Percentiles rank a stretch among this genome's conserved stretches.
Conservation (phyloP, 2,797 vertebrate genomes). For the Hypotaenidia okinawae region DNA sequence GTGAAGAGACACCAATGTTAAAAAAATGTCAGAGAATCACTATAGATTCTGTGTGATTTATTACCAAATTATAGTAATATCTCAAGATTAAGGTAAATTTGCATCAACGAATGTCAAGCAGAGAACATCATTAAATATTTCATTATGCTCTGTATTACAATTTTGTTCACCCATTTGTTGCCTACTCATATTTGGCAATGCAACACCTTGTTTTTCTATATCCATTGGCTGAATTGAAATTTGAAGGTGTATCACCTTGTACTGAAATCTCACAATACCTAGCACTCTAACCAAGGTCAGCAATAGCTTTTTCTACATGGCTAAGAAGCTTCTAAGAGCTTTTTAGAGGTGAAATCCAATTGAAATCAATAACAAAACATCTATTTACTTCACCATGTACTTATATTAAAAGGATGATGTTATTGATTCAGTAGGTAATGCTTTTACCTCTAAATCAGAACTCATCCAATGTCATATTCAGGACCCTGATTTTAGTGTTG, state of each 20-base stretch:
- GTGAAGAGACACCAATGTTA: not conserved
- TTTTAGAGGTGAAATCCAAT: not conserved
- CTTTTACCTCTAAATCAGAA: not conserved
- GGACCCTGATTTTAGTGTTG: not conserved
- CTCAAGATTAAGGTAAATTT: not conserved
- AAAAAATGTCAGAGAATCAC: not conserved
- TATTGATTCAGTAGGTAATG: not conserved
- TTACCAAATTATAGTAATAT: not conserved
- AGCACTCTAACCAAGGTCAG: not conserved
- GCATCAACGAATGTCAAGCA: not conserved
- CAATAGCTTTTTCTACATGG: not conserved
- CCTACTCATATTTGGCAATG: not conserved
- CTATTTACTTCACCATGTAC: not conserved
- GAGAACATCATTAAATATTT: not conserved
- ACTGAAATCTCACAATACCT: not conserved
- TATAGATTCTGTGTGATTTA: not conserved
- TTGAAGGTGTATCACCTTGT: not conserved
- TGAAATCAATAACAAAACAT: not conserved
- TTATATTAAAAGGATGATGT: not conserved
- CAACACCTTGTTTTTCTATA: not conserved
- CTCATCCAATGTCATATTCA: not conserved
- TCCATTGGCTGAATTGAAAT: not conserved
- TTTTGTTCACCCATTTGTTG: not conserved
- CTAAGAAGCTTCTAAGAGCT: not conserved
- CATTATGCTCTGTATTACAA: not conserved